phyloP scores from a whole-genome alignment of 2,113 vertebrate species.

The Microcebus ravelobensis region DNA sequence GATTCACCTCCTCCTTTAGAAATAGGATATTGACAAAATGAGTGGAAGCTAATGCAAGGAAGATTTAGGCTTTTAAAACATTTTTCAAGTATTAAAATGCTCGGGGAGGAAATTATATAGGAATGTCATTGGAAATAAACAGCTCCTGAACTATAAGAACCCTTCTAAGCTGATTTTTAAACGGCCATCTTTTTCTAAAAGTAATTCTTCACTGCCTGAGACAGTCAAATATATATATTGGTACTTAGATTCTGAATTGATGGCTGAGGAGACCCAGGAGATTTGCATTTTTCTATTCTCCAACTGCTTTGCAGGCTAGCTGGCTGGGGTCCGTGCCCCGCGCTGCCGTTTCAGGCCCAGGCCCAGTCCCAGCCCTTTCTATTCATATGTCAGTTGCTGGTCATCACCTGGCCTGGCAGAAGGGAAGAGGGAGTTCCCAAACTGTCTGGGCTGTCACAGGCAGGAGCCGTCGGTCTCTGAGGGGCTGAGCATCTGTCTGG shows the following conservation, averaged over 20 bases:
- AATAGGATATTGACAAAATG: neutral
- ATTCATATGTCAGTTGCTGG: constrained; percentile 11
- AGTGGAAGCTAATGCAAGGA: neutral
- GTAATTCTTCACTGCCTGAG: neutral
- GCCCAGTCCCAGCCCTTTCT: neutral
- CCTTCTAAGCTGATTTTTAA: neutral
- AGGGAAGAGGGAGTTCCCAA: neutral
- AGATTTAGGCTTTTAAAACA: neutral
- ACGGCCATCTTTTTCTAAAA: neutral
- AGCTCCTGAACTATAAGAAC: neutral
- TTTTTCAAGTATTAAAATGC: neutral
- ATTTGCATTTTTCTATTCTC: neutral
- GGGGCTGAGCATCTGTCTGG: neutral
- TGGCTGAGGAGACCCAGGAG: neutral
- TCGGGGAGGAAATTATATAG: neutral
- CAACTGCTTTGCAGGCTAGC: neutral
- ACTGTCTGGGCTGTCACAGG: neutral
- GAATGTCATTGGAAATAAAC: neutral
- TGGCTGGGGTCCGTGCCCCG: neutral
- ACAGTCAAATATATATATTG: neutral
- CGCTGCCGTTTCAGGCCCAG: neutral
- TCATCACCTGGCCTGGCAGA: neutral
- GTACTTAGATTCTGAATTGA: neutral
- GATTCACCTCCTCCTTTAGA: neutral
- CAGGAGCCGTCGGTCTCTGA: neutral